Conservation (phyloP, 2,797 vertebrate genomes). For the Coregonus ussuriensis region DNA sequence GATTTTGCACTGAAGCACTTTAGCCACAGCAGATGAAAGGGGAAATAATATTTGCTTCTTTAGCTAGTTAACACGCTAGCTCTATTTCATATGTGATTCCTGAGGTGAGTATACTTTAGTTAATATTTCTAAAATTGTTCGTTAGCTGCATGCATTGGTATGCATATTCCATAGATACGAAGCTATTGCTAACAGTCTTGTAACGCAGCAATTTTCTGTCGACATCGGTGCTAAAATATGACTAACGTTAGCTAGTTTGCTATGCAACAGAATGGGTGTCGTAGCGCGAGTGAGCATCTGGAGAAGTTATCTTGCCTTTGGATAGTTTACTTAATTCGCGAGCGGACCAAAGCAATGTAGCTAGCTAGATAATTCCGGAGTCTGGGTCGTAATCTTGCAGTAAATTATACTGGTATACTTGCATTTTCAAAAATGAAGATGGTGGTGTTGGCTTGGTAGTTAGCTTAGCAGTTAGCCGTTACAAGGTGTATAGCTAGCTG, state of each 20-base stretch:
- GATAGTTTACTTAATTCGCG: not conserved
- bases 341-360: not conserved
- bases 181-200: not conserved
- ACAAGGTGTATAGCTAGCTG: not conserved
- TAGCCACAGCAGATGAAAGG: slow-evolving; percentile 59
- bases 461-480: slow-evolving; percentile 23
- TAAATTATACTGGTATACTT: not conserved
- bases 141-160: slow-evolving; percentile 8
- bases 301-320: not conserved
- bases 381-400: too few relatives aligned
- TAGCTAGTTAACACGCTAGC: slow-evolving; percentile 65
- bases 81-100: slow-evolving; percentile 81
- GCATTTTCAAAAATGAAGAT: not conserved
- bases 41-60: slow-evolving; percentile 41
- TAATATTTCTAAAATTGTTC: not conserved
- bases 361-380: not conserved
- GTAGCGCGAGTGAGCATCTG: slow-evolving; percentile 3
- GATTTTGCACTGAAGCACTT: slow-evolving; percentile 99
- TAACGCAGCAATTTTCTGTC: slow-evolving; percentile 10
- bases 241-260: slow-evolving; percentile 15
- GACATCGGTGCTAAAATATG: slow-evolving; percentile 11
- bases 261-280: slow-evolving; percentile 12
- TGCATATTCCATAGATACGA: not conserved
- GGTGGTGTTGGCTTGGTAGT: slow-evolving; percentile 6
- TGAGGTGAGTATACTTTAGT: slow-evolving; percentile 84